A percentile compares a stretch with the other conserved stretches of the same genome.
Conservation (phyloP, 2,888 invertebrate genomes). For the Geophilus truncorum region DNA sequence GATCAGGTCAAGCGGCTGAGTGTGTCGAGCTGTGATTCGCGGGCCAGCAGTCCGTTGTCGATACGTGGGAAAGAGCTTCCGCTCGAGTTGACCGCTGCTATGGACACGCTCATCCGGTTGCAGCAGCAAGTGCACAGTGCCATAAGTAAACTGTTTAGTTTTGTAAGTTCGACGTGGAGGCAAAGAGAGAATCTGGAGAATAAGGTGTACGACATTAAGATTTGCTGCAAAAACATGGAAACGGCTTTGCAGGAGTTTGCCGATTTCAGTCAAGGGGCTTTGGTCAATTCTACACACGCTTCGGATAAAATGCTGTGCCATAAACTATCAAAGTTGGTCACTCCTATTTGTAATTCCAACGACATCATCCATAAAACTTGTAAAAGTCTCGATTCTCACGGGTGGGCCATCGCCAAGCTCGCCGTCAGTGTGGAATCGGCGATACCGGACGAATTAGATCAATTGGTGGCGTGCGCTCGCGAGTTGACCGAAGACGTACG, state of each 20-base stretch:
- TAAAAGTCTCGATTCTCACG: constrained; percentile 65
- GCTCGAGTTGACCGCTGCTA: constrained; percentile 66
- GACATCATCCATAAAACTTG: constrained; percentile 72
- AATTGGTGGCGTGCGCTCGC: constrained; percentile 77
- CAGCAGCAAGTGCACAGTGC: constrained; percentile 76
- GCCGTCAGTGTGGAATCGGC: constrained; percentile 40
- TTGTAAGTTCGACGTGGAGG: constrained; percentile 64
- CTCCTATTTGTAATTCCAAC: constrained; percentile 73
- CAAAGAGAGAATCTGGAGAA: constrained; percentile 67
- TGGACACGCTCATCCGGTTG: constrained; percentile 67
- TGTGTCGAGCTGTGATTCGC: constrained; percentile 43
- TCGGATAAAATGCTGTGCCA: constrained; percentile 66
- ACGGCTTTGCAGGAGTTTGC: constrained; percentile 79
- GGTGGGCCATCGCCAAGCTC: constrained; percentile 63
- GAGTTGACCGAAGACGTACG: constrained; percentile 83
- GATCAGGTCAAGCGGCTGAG: constrained; percentile 42
- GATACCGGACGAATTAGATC: constrained; percentile 75
- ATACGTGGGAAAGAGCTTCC: constrained; percentile 54
- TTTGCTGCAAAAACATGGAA: constrained; percentile 69
- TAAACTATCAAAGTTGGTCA: constrained; percentile 71
- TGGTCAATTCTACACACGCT: constrained; percentile 70
- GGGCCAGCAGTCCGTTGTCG: constrained; percentile 38
- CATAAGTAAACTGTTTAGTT: constrained; percentile 69
- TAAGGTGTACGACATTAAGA: constrained; percentile 71
- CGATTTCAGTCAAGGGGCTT: constrained; percentile 80